A percentile compares a stretch with the other conserved stretches of the same genome.
phyloP scores from a whole-genome alignment of 1,140 invertebrate species.

The Anastrepha ludens region DNA sequence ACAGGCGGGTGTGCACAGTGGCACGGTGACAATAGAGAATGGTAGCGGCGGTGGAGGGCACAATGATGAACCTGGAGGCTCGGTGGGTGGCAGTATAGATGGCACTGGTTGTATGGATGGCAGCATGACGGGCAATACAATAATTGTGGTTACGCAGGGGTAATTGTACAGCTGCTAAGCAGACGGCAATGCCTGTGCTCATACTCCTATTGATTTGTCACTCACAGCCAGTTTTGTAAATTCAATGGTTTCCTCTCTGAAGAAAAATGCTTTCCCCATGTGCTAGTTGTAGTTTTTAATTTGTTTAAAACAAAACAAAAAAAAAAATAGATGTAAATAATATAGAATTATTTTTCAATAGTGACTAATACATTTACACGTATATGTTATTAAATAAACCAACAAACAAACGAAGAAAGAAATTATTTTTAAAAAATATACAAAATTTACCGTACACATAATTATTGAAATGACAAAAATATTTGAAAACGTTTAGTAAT shows the following conservation, averaged over 20 bases:
- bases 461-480: conserved; percentile 22
- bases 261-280: conserved; percentile 32
- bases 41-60: not conserved
- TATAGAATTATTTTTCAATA: conserved; percentile 26
- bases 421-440: conserved; percentile 40
- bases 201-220: not conserved
- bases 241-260: not conserved
- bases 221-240: conserved; percentile 24
- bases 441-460: conserved; percentile 1
- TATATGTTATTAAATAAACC: conserved; percentile 21
- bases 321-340: conserved; percentile 28
- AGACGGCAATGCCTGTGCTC: not conserved
- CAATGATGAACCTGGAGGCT: conserved; percentile 1
- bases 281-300: conserved; percentile 34
- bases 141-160: conserved; percentile 38
- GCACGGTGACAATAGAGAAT: conserved; percentile 8
- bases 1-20: conserved; percentile 66
- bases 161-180: not conserved
- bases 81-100: conserved; percentile 17
- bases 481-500: not conserved
- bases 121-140: conserved; percentile 15
- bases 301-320: conserved; percentile 30
- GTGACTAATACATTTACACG: conserved; percentile 17
- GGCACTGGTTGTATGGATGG: conserved; percentile 23
- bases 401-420: conserved; percentile 19